Evolutionary conservation across 2,888 invertebrate genomes (phyloP).

Genomic region (Alentia gelatinosa): DNA sequence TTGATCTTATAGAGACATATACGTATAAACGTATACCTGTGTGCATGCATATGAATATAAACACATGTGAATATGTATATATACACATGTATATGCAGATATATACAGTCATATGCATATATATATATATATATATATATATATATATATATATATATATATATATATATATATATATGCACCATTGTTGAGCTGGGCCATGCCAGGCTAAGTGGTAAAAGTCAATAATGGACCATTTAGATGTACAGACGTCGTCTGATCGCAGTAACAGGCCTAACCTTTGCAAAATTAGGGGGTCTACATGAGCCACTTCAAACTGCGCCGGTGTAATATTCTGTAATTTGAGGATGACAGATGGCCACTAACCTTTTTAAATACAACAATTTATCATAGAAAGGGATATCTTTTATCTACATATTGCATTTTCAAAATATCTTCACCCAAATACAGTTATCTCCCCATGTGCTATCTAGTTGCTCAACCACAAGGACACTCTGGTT

Average conservation of each 20-base stretch:
- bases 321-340: no score
- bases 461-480: no score
- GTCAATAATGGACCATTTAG: background rate
- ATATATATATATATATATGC: conserved; percentile 31
- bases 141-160: conserved; percentile 23
- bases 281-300: no score
- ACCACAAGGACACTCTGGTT: no score
- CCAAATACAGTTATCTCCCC: no score
- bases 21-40: background rate
- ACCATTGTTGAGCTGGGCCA: background rate
- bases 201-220: background rate
- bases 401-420: no score
- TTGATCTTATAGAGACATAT: background rate
- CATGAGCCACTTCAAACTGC: no score
- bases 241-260: background rate
- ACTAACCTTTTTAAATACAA: no score
- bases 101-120: background rate
- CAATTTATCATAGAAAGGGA: no score
- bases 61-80: background rate
- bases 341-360: no score
- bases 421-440: no score
- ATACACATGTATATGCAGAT: conserved; percentile 12
- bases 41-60: background rate
- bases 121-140: background rate
- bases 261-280: no score